A percentile compares a stretch with the other conserved stretches of the same genome.
These are phyloP conservation scores for Porites lutea DNA, from an alignment of 64 coral and sea anemone species.

Conservation along the genomic window DNA sequence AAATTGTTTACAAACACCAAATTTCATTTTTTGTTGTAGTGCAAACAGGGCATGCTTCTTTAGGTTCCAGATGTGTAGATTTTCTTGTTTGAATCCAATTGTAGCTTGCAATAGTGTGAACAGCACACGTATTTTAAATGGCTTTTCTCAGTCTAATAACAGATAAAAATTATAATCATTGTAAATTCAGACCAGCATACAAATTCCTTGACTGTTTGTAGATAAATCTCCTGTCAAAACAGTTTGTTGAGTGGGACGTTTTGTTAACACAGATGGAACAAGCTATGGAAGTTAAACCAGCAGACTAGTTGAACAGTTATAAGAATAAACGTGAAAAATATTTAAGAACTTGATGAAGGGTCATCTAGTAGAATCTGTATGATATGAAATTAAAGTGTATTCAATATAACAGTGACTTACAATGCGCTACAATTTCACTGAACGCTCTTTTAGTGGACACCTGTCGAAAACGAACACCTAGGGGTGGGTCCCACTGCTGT, in stretches of 20 bases:
- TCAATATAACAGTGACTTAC: background rate
- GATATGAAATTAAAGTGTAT: background rate
- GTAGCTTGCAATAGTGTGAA: too few species aligned
- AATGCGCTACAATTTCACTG: too few species aligned
- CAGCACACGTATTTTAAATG: too few species aligned
- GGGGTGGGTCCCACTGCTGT: too few species aligned
- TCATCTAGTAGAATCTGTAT: background rate
- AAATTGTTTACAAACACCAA: too few species aligned
- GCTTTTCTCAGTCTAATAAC: background rate
- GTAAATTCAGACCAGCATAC: background rate
- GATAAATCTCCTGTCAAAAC: slow-evolving; percentile 84
- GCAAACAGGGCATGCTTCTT: too few species aligned
- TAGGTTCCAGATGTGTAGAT: too few species aligned
- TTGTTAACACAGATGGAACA: slow-evolving; percentile 80
- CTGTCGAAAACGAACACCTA: too few species aligned
- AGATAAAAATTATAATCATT: background rate
- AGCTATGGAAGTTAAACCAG: slow-evolving; percentile 75
- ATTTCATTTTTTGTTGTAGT: too few species aligned
- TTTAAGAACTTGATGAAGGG: background rate
- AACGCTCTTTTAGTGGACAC: too few species aligned
- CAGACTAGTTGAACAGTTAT: slow-evolving; percentile 46
- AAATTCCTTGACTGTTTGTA: slow-evolving; percentile 41
- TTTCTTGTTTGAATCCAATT: too few species aligned
- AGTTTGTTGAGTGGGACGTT: slow-evolving; percentile 91
- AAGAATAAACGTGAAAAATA: background rate